Conservation (phyloP, 2,113 vertebrate species). For the Microcebus griseorufus region DNA sequence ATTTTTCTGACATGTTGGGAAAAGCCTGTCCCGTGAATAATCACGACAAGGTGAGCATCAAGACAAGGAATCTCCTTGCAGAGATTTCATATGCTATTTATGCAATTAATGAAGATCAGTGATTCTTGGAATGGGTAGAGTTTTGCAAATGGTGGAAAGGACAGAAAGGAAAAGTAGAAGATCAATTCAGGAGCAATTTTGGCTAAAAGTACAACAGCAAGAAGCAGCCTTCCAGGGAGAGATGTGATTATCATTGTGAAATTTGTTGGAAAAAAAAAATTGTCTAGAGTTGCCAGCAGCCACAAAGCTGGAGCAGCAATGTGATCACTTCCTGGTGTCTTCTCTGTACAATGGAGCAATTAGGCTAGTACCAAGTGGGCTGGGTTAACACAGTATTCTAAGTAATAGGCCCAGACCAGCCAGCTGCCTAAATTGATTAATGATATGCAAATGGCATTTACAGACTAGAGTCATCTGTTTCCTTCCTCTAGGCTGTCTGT, state of each 20-base stretch:
- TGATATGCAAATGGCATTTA: slow-evolving; percentile 65
- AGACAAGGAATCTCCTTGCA: slow-evolving; percentile 47
- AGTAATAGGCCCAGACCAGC: slow-evolving; percentile 58
- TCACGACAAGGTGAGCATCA: slow-evolving; percentile 1
- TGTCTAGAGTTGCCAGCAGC: background rate
- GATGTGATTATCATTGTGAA: slow-evolving; percentile 10
- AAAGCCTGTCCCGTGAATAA: slow-evolving; percentile 65
- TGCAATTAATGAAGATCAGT: slow-evolving; percentile 62
- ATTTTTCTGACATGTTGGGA: slow-evolving; percentile 30
- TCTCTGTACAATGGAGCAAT: slow-evolving; percentile 44
- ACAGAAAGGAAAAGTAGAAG: background rate
- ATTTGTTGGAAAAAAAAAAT: slow-evolving; percentile 30
- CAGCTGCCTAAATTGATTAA: slow-evolving; percentile 68
- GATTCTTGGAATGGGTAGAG: slow-evolving; percentile 32
- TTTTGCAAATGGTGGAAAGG: slow-evolving; percentile 46
- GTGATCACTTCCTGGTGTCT: background rate
- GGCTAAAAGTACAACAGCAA: slow-evolving; percentile 7
- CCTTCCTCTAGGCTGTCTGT: slow-evolving; percentile 12
- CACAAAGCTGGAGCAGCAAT: background rate
- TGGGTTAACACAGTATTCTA: slow-evolving; percentile 50
- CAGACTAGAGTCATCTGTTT: background rate
- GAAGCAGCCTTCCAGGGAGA: slow-evolving; percentile 39
- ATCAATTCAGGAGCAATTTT: slow-evolving; percentile 10
- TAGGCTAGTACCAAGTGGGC: slow-evolving; percentile 55
- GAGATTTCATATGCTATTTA: slow-evolving; percentile 29